Evolutionary conservation across 1,140 invertebrate genomes (phyloP).

Genomic region (Lordiphosa collinella): DNA sequence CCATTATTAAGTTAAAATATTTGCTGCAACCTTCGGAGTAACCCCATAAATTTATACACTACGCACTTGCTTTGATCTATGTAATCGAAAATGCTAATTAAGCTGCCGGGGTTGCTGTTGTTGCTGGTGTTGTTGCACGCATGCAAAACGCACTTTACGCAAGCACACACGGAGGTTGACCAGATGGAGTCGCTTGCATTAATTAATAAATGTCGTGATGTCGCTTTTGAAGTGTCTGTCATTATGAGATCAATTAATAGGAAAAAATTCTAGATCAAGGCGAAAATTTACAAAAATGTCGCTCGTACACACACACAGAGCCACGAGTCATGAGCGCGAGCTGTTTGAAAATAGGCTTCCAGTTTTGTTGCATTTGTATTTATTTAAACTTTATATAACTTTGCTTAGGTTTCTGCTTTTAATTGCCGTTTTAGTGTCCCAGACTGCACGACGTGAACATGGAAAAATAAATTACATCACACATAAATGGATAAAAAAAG

Average conservation of each 20-base stretch:
- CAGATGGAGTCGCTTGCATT: slow-evolving; percentile 46
- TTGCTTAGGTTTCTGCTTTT: slow-evolving; percentile 11
- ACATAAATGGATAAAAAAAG: slow-evolving; percentile 10
- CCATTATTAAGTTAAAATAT: slow-evolving; percentile 35
- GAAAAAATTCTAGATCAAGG: slow-evolving; percentile 79
- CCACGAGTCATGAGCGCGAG: slow-evolving; percentile 34
- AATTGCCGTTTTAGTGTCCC: slow-evolving; percentile 27
- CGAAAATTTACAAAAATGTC: slow-evolving; percentile 72
- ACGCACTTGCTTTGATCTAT: slow-evolving; percentile 50
- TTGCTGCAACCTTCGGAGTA: slow-evolving; percentile 24
- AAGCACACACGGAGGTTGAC: slow-evolving; percentile 44
- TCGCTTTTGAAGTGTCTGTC: slow-evolving; percentile 78
- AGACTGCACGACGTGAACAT: slow-evolving; percentile 51
- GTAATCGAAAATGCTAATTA: slow-evolving; percentile 78
- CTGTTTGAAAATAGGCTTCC: slow-evolving; percentile 27
- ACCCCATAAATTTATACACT: slow-evolving; percentile 45
- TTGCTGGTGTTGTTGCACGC: slow-evolving; percentile 23
- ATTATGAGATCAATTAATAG: slow-evolving; percentile 79
- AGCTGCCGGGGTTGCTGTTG: slow-evolving; percentile 58
- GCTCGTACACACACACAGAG: slow-evolving; percentile 28
- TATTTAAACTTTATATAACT: not conserved
- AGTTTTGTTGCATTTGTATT: slow-evolving; percentile 14
- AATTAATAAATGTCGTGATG: slow-evolving; percentile 79
- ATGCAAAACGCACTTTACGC: slow-evolving; percentile 66
- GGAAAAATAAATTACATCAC: slow-evolving; percentile 51